These are phyloP conservation scores for Sesamia inferens DNA, from an alignment of 2,888 invertebrate genomes.

Conservation along the genomic window DNA sequence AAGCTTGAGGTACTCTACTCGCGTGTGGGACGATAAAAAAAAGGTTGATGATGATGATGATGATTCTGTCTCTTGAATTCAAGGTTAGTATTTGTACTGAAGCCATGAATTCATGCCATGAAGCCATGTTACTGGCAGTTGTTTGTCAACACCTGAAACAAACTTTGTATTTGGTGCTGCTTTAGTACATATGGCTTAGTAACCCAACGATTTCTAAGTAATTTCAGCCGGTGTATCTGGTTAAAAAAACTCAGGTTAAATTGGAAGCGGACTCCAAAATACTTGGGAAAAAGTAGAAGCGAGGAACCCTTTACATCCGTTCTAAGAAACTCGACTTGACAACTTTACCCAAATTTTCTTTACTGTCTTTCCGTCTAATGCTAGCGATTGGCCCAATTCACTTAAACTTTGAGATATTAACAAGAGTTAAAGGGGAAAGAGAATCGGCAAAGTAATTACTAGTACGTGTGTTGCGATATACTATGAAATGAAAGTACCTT, in stretches of 20 bases:
- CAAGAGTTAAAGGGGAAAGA: neutral
- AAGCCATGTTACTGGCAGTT: too few relatives aligned
- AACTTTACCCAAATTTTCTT: neutral
- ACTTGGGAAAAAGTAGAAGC: neutral
- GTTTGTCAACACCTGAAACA: constrained; percentile 7
- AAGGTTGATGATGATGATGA: too few relatives aligned
- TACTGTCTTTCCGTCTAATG: neutral
- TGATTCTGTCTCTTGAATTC: too few relatives aligned
- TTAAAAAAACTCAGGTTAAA: neutral
- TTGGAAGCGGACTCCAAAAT: neutral
- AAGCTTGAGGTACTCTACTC: too few relatives aligned
- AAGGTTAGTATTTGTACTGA: too few relatives aligned
- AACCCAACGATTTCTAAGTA: neutral
- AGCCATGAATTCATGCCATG: too few relatives aligned
- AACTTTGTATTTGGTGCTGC: neutral
- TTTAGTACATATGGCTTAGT: too few relatives aligned
- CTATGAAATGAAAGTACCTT: neutral
- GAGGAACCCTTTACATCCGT: too few relatives aligned
- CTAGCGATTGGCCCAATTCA: neutral
- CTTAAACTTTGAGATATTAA: neutral
- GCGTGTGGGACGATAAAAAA: too few relatives aligned
- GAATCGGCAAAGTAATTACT: neutral
- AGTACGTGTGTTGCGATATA: too few relatives aligned
- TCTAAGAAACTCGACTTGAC: neutral
- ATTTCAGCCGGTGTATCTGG: neutral